Conservation (phyloP, 2,797 vertebrate species). For the Hipposideros larvatus region DNA sequence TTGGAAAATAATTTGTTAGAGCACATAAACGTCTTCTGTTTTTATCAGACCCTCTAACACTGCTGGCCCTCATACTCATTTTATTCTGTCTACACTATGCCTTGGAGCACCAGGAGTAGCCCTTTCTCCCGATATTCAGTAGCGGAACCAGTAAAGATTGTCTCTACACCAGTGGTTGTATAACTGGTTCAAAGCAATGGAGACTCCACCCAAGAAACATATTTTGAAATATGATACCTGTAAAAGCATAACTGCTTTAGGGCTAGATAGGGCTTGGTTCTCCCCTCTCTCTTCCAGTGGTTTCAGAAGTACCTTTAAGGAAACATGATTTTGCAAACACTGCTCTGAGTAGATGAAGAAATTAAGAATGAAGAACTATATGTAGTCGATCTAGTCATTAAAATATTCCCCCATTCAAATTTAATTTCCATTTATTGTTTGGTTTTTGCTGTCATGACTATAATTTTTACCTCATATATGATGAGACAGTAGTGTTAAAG, state of each 20-base stretch:
- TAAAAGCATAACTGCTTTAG: not conserved
- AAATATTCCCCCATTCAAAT: slow-evolving; percentile 7
- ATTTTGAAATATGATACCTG: not conserved
- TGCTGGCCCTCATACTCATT: not conserved
- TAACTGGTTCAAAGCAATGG: not conserved
- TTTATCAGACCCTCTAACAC: not conserved
- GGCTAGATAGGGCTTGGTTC: not conserved
- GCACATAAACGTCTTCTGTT: not conserved
- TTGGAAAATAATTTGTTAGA: not conserved
- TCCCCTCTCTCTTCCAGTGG: not conserved
- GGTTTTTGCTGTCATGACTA: not conserved
- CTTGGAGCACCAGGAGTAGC: not conserved
- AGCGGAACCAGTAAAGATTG: not conserved
- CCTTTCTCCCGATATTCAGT: not conserved
- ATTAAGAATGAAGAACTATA: not conserved
- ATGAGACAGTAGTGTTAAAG: not conserved
- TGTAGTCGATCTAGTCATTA: not conserved
- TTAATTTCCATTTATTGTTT: not conserved
- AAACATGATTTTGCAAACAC: not conserved
- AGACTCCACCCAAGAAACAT: not conserved
- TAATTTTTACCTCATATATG: not conserved
- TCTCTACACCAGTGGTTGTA: not conserved
- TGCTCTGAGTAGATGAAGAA: not conserved
- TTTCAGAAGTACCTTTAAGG: not conserved
- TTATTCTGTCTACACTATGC: not conserved